Evolutionary conservation across 2,888 invertebrate species (phyloP).

Genomic region (Euplexia lucipara): DNA sequence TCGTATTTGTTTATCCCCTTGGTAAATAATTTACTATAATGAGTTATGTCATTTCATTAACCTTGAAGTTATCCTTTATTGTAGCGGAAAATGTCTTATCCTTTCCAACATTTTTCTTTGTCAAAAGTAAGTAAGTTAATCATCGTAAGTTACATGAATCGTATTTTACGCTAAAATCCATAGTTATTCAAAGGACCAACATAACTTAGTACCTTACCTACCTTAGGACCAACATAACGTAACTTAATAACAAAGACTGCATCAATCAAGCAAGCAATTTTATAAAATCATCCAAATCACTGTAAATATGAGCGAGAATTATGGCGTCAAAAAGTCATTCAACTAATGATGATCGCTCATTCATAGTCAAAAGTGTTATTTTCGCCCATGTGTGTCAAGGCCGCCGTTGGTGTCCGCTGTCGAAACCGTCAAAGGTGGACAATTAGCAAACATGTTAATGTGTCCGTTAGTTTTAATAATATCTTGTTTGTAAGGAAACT

Average conservation of each 20-base stretch:
- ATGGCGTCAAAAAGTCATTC: conserved; percentile 12
- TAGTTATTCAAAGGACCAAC: no score
- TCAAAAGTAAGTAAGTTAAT: no score
- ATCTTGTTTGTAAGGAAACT: conserved; percentile 27
- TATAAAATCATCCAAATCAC: conserved; percentile 14
- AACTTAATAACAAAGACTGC: not conserved
- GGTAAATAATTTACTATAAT: no score
- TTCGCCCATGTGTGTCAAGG: conserved; percentile 59
- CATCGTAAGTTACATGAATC: no score
- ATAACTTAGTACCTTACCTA: no score
- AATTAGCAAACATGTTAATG: conserved; percentile 57
- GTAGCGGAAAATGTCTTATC: no score
- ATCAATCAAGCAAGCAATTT: not conserved
- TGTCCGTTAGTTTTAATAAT: conserved; percentile 39
- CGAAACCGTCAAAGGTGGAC: conserved; percentile 43
- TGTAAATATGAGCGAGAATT: conserved; percentile 11
- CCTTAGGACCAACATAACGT: not conserved
- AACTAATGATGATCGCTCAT: conserved; percentile 27
- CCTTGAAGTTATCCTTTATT: no score
- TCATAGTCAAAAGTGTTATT: conserved; percentile 47
- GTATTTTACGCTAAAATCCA: no score
- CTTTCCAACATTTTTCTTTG: no score
- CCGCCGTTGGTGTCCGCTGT: conserved; percentile 40
- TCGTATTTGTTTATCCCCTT: no score
- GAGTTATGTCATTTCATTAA: no score